These are phyloP conservation scores for Habrosyne pyritoides DNA, from an alignment of 2,888 invertebrate genomes.

Conservation along the genomic window DNA sequence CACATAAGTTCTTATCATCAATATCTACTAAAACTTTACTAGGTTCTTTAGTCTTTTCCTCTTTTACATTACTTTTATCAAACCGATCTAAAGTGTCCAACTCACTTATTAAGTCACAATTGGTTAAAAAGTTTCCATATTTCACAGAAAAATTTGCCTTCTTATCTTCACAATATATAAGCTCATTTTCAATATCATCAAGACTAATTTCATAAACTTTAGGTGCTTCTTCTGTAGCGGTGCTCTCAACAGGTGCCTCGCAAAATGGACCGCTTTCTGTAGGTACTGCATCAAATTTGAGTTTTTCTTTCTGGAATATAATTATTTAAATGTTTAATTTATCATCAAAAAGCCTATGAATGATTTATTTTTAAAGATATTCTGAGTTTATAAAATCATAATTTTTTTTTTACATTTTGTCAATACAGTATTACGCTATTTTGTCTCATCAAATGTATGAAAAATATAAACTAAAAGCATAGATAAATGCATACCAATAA, in stretches of 20 bases:
- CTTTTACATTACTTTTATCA: slow-evolving; percentile 21
- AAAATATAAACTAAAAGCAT: too few species aligned
- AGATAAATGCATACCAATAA: too few species aligned
- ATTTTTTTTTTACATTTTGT: too few species aligned
- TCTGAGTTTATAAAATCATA: too few species aligned
- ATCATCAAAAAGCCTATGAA: background rate
- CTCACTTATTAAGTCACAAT: slow-evolving; percentile 50
- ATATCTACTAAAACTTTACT: background rate
- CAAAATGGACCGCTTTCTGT: slow-evolving; percentile 75
- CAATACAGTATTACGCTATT: too few species aligned
- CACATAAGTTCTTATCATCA: background rate
- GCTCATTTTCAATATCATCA: slow-evolving; percentile 71
- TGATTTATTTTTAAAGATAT: too few species aligned
- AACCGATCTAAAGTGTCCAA: slow-evolving; percentile 26
- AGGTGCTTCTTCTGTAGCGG: slow-evolving; percentile 24
- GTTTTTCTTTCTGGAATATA: slow-evolving; percentile 76
- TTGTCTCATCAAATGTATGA: too few species aligned
- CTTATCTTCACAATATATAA: slow-evolving; percentile 52
- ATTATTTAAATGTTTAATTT: slow-evolving; percentile 3
- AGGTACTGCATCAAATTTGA: slow-evolving; percentile 82
- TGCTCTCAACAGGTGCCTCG: slow-evolving; percentile 30
- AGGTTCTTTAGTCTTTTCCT: slow-evolving; percentile 3
- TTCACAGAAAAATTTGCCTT: slow-evolving; percentile 64
- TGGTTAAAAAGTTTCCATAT: slow-evolving; percentile 72
- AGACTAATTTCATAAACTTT: slow-evolving; percentile 50